Conservation (phyloP, 1,140 invertebrate genomes). For the Pemphigus obesinymphae region DNA sequence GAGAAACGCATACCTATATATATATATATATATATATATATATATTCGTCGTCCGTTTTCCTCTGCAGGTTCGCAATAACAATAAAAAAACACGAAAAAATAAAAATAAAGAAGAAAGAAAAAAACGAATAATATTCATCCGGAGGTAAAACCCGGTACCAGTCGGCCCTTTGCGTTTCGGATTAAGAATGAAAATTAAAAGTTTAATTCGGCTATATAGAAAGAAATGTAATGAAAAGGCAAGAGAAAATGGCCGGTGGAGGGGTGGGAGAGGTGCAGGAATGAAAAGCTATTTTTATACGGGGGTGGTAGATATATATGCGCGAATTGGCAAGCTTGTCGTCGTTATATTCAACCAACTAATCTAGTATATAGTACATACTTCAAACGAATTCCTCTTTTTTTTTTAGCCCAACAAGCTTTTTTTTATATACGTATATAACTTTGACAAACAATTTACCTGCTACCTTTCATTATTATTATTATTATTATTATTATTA, state of each 20-base stretch:
- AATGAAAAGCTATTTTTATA: constrained; percentile 18
- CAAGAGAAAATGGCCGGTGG: background rate
- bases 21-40: no score
- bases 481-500: constrained; percentile 39
- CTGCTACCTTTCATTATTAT: constrained; percentile 38
- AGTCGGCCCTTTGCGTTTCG: constrained; percentile 14
- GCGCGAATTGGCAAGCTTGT: constrained; percentile 31
- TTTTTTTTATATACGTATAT: constrained; percentile 17
- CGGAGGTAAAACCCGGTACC: constrained; percentile 5
- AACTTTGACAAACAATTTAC: constrained; percentile 39
- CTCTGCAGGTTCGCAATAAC: constrained; percentile 23
- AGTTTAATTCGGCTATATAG: constrained; percentile 37
- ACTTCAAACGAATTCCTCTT: constrained; percentile 41
- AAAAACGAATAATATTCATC: constrained; percentile 39
- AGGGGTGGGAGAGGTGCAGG: no score
- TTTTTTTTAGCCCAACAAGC: constrained; percentile 24
- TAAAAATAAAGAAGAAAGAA: constrained; percentile 7
- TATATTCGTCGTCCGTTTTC: background rate
- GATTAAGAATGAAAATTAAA: constrained; percentile 42
- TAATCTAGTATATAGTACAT: constrained; percentile 41
- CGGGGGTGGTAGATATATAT: no score
- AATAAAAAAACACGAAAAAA: constrained; percentile 21
- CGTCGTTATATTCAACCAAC: constrained; percentile 35
- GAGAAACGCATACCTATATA: no score
- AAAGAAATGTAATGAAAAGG: constrained; percentile 39